Base-by-base conservation (phyloP, 2,888 invertebrate genomes). In the Malthinus seriepunctatus region DNA sequence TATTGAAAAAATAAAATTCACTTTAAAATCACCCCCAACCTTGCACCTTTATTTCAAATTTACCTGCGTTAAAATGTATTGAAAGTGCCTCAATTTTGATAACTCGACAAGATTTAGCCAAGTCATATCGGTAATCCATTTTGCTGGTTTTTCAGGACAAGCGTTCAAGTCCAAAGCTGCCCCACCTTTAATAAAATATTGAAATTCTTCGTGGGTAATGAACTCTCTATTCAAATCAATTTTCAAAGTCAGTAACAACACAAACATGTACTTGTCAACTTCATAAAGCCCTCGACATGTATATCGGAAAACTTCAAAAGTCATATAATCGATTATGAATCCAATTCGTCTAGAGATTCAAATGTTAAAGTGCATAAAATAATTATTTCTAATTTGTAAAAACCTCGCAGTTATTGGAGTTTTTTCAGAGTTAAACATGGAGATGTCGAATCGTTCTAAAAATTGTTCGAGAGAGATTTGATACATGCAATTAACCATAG, bases 381-480 rank as follows among this genome's bases (percentile, higher is more conserved):
- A 39, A 10, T 32, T n/a, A 7, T 12, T 46, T 45, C 7, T n/a
- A n/a, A n/a, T n/a, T n/a, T n/a, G n/a, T n/a, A n/a, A n/a, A n/a
- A 66, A 71, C 73, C 83, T 83, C 3, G 79, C 73, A 0, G 87
- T 86, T 8, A 88, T 82, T 2, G 85, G 85, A 49, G 86, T 86
- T 61, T 83, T 86, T 7, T 85, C 82, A 0, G 88, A 92, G 74
- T 84, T 82, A 23, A 82, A 82, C 88, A 95, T 87, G 0, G 94
- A 93, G 46, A 89, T 81, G 72, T 94, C 93, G 72, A 95, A 95
- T 32, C 93, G 81, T 71, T 92, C 91, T 46, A 94, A 78, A 75
- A 94, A 95, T 77, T 93, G 93, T 7, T 87, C 88, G 55, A 95
- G 78, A 0, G 94, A 92, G 0, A 93, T 94, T 79, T 95, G 95